Conservation (phyloP, 92 coral and sea anemone genomes). For the Porites lobata region DNA sequence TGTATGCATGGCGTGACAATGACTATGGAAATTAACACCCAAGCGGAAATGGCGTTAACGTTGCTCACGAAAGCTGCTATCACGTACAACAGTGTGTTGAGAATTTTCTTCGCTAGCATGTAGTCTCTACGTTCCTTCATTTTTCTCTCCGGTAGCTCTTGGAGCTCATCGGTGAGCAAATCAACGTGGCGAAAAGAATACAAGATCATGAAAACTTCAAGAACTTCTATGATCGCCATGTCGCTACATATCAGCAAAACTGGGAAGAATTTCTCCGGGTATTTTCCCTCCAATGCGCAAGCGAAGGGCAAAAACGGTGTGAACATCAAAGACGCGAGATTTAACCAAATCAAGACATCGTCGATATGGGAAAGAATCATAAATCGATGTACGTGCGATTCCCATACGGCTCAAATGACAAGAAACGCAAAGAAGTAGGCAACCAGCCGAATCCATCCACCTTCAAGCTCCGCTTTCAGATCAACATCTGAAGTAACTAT, state of each 20-base stretch:
- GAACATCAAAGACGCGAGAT: constrained; percentile 87
- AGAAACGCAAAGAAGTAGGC: constrained; percentile 90
- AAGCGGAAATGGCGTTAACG: constrained; percentile 69
- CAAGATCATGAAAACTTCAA: constrained; percentile 81
- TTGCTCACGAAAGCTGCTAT: constrained; percentile 79
- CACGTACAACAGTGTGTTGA: constrained; percentile 83
- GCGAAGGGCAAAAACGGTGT: constrained; percentile 94
- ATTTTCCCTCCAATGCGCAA: constrained; percentile 85
- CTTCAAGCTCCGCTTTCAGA: constrained; percentile 74
- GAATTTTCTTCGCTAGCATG: constrained; percentile 83
- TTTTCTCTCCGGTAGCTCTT: constrained; percentile 74
- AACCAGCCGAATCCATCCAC: constrained; percentile 77
- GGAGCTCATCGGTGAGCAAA: constrained; percentile 79
- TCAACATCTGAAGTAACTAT: constrained; percentile 26
- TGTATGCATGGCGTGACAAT: constrained; percentile 86
- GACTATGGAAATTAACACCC: constrained; percentile 83
- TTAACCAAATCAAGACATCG: constrained; percentile 94
- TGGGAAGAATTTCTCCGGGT: constrained; percentile 75
- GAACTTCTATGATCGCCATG: constrained; percentile 81
- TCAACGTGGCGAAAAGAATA: constrained; percentile 82
- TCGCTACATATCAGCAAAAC: constrained; percentile 83
- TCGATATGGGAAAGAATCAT: constrained; percentile 89
- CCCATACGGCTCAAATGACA: constrained; percentile 96
- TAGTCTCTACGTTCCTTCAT: constrained; percentile 83
- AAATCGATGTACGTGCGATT: constrained; percentile 94